Evolutionary conservation across 2,888 invertebrate species (phyloP).

Genomic region (Mayetiola destructor): DNA sequence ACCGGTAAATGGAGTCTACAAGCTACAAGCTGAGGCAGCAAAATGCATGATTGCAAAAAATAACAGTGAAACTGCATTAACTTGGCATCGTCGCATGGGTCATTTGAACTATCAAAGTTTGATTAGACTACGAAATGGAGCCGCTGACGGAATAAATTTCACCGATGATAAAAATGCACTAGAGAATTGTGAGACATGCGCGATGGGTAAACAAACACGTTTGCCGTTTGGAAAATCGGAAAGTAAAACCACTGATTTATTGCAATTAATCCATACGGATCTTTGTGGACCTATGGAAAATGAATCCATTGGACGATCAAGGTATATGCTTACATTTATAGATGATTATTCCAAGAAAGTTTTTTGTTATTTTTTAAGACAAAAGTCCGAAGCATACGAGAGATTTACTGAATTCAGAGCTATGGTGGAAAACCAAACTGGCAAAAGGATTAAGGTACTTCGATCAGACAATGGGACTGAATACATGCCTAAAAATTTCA

Average conservation of each 20-base stretch:
- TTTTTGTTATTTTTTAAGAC: conserved; percentile 26
- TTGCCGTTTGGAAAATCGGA: conserved; percentile 18
- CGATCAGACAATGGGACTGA: not conserved
- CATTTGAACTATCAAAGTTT: conserved; percentile 18
- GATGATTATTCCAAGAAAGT: conserved; percentile 24
- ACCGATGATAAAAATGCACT: not conserved
- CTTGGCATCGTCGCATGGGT: conserved; percentile 20
- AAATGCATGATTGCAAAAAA: conserved; percentile 6
- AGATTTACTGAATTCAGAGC: conserved; percentile 22
- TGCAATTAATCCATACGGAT: conserved; percentile 28
- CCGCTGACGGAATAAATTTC: conserved; percentile 8
- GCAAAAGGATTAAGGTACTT: not conserved
- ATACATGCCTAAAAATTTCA: conserved; percentile 19
- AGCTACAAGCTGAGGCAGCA: not conserved
- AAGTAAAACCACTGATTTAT: conserved; percentile 18
- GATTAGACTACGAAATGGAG: conserved; percentile 15
- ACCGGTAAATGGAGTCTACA: conserved; percentile 17
- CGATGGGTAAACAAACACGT: conserved; percentile 20
- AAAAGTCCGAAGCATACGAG: conserved; percentile 24
- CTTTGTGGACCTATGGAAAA: conserved; percentile 28
- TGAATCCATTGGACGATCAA: conserved; percentile 24
- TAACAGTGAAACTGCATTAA: not conserved
- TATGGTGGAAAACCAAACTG: conserved; percentile 22
- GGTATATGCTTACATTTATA: conserved; percentile 28
- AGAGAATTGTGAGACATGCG: conserved; percentile 18